Conservation (phyloP, 2,797 vertebrate species). For the Rhincodon typus region DNA sequence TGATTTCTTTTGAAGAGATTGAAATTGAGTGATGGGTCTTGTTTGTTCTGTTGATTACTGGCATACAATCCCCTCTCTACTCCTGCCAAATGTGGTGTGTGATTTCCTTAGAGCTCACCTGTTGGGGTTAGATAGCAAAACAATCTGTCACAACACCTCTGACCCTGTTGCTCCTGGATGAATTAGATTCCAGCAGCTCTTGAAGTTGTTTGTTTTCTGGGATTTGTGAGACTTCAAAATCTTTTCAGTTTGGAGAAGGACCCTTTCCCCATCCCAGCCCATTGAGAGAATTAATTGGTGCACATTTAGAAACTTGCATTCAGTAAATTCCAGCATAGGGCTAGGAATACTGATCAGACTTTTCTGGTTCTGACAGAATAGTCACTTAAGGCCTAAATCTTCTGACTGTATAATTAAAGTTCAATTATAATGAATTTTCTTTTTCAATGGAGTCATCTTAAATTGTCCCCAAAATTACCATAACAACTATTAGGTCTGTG, state of each 20-base stretch:
- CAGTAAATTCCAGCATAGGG: not conserved
- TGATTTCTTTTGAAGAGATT: conserved; percentile 22
- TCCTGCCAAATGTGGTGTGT: conserved; percentile 59
- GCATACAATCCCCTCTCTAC: conserved; percentile 57
- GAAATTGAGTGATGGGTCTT: conserved; percentile 56
- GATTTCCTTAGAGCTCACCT: conserved; percentile 63
- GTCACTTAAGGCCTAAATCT: not conserved
- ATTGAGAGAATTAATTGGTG: not conserved
- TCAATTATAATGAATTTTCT: not conserved
- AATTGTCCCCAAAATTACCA: not conserved
- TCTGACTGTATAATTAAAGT: not conserved
- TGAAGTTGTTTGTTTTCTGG: conserved; percentile 15
- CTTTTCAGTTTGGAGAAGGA: not conserved
- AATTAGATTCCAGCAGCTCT: conserved; percentile 10
- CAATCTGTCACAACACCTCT: not conserved
- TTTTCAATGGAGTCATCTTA: not conserved
- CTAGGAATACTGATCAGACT: not conserved
- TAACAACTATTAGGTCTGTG: not conserved
- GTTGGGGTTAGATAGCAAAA: conserved; percentile 46
- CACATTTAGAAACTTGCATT: not conserved
- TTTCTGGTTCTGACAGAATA: not conserved
- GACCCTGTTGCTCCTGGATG: conserved; percentile 14
- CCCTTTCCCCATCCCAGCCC: not conserved
- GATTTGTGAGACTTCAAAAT: not conserved
- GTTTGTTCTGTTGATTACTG: conserved; percentile 57